Base-by-base conservation (phyloP, 64 coral and sea anemone genomes). In the Pocillopora damicornis region DNA sequence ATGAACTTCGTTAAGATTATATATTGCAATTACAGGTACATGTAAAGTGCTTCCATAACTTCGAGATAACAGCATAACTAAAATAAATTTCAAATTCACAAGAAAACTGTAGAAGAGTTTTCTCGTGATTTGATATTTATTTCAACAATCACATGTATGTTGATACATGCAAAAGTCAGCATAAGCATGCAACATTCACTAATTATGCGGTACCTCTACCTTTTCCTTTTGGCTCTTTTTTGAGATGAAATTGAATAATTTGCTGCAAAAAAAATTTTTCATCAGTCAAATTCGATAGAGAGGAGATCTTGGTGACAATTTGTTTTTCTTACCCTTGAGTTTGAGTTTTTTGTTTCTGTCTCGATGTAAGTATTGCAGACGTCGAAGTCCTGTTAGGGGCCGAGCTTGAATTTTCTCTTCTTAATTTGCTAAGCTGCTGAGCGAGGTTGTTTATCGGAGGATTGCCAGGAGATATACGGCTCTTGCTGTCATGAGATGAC, bases 161-260 rank as follows among this genome's bases (percentile, higher is more conserved):
- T 51, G 42, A 51, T 51, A 51, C 6, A 51, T 51, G 30, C 30
- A 30, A 30, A 30, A 30, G 30, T 30, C 30, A 30, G 30, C 30
- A 30, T 30, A 30, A 30, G 30, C 0, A 30, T 30, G 30, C 30
- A 30, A 30, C 30, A 30, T 30, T 30, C 30, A 30, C 30, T 30
- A 30, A 30, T 30, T 30, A 20, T 74, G 11, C 25, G 25, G 23
- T 16, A 36, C 9, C 10, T 36, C 51, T 18, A 85, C 81, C 81
- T 85, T 63, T 26, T 73, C 68, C 18, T 73, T 71, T 15, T 37
- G 65, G 63, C 58, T 73, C 36, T 72, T 85, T 36, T 58, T 85
- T 37, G 81, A 85, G 57, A 85, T 72, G 81, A 85, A 85, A 72
- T 85, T 85, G 20, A 85, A 85, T 13, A 85, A 68, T 72, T 85